A percentile compares a stretch with the other conserved stretches of the same genome.
Evolutionary conservation across 1,140 invertebrate genomes (phyloP).

Genomic region (Hirudo medicinalis): DNA sequence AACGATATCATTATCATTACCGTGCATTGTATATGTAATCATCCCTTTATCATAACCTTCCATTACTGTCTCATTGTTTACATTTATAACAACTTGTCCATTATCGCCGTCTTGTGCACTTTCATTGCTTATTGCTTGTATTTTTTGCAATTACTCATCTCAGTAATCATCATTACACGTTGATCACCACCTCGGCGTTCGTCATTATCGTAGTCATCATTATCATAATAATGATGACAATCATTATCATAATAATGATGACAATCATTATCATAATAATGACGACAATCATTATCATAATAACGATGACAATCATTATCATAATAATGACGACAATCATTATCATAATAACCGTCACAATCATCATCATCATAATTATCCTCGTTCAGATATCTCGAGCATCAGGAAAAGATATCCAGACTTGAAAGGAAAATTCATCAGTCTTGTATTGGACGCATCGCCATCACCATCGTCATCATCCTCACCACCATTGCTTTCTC

Average conservation of each 20-base stretch:
- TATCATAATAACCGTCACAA: not conserved
- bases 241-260: not conserved
- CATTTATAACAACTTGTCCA: too few species aligned
- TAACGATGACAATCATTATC: not conserved
- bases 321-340: not conserved
- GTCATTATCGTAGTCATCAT: not conserved
- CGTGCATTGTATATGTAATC: too few species aligned
- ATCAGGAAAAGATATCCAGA: not conserved
- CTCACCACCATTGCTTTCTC: conserved; percentile 25
- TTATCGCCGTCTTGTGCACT: too few species aligned
- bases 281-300: not conserved
- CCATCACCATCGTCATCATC: not conserved
- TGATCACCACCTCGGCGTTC: not conserved
- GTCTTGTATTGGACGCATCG: not conserved
- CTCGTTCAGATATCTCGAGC: not conserved
- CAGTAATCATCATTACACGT: too few species aligned
- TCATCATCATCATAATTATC: not conserved
- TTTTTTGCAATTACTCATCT: too few species aligned
- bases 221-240: not conserved
- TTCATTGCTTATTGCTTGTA: too few species aligned
- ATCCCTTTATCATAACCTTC: too few species aligned
- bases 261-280: not conserved
- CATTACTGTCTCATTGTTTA: too few species aligned
- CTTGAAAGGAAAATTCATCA: too few species aligned
- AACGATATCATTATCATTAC: too few species aligned